Base-by-base conservation (phyloP, 2,797 vertebrate genomes). In the Amniataba percoides region DNA sequence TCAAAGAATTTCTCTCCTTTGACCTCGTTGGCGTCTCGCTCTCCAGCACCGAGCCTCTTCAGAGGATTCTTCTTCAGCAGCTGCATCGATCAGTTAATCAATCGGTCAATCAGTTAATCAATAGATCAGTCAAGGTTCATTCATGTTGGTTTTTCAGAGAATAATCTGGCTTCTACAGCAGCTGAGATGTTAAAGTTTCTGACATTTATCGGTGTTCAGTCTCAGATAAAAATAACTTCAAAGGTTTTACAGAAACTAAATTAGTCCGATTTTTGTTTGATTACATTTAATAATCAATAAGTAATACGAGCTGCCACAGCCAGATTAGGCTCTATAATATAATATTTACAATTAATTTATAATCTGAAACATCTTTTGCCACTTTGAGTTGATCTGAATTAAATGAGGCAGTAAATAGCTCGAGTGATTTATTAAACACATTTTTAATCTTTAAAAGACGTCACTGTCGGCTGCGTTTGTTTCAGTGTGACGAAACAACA, bases 31-130 rank as follows among this genome's bases (percentile, higher is more conserved):
- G 97, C 97, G 3, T 98, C 97, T 53, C 80, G 94, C 57, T 95
- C 93, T 40, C 97, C 96, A 0, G 94, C 96, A 62, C 97, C 97
- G 1, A 99, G 94, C n/a, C 97, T 95, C 65, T 95, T 95, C 58
- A 97, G 92, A 0, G 97, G 97, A 69, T 96, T 97, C 87, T 96
- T 98, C 83, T 93, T 96, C 87, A 99, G 92, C 78, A 98, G 94
- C 97, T 99, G 49, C 1, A 48, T 1, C 31, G n/a, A 39, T 5
- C 12, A 7, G 19, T 31, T 6, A 7, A 31, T 21, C 10, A 15
- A 59, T 42, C n/a, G 10, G 19, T 34, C 11, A 31, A 31, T 27
- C 25, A 31, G 7, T 5, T 9, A 36, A 36, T 36, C 34, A 36
- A 36, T 36, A 7, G 1, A 3, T 36, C 34, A 8, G 7, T 36